phyloP scores from a whole-genome alignment of 2,113 vertebrate genomes.

The Oryzias curvinotus region DNA sequence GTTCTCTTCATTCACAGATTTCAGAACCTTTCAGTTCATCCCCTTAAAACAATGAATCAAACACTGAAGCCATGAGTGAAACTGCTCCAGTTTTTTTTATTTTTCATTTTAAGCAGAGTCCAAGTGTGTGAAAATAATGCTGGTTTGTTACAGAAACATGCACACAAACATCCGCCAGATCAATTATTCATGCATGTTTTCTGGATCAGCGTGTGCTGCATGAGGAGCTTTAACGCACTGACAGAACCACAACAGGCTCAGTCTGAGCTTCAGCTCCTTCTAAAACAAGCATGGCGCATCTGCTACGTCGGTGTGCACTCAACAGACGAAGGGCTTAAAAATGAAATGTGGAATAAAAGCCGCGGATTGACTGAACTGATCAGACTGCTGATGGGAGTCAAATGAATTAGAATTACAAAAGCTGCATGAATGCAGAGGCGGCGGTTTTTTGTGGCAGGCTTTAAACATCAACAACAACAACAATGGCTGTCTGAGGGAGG shows the following conservation, averaged over 20 bases:
- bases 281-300: constrained; percentile 53
- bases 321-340: constrained; percentile 17
- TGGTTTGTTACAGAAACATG: not conserved
- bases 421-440: constrained; percentile 43
- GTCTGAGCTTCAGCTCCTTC: constrained; percentile 25
- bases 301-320: constrained; percentile 31
- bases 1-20: constrained; percentile 36
- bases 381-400: too few species aligned
- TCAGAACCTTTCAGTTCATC: not conserved
- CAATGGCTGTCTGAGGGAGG: not conserved
- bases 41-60: not conserved
- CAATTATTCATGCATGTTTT: not conserved
- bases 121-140: too few species aligned
- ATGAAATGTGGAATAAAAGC: not conserved
- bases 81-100: too few species aligned
- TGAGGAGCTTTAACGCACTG: constrained; percentile 30
- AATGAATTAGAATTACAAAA: constrained; percentile 5
- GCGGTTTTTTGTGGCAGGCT: constrained; percentile 24
- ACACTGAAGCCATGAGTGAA: too few species aligned
- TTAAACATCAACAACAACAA: too few species aligned
- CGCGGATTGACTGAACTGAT: not conserved
- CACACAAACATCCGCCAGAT: not conserved
- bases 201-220: constrained; percentile 9
- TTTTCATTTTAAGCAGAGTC: not conserved
- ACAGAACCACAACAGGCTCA: constrained; percentile 18